Evolutionary conservation across 1,140 invertebrate genomes (phyloP).

Genomic region (Pissodes strobi): DNA sequence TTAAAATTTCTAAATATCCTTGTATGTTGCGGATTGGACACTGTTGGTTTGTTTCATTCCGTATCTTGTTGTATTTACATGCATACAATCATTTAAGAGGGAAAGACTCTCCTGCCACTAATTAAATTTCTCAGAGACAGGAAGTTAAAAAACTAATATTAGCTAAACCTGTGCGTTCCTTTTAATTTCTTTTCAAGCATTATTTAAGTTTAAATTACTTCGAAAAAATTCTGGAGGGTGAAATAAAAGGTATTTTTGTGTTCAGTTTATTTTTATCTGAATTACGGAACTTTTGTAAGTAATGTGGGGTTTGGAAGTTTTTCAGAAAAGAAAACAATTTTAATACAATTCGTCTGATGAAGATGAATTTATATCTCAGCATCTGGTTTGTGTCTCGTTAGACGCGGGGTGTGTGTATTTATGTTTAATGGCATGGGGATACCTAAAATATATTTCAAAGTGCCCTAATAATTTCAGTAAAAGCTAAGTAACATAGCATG

Average conservation of each 20-base stretch:
- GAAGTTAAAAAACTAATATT: constrained; percentile 35
- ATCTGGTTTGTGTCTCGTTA: constrained; percentile 30
- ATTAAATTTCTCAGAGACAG: constrained; percentile 28
- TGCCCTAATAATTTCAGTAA: too few species aligned
- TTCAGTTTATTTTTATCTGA: constrained; percentile 32
- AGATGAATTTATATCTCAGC: constrained; percentile 28
- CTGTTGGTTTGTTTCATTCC: too few species aligned
- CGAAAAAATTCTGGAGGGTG: constrained; percentile 31
- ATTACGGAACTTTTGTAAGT: constrained; percentile 30
- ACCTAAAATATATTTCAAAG: neutral
- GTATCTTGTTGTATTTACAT: too few species aligned
- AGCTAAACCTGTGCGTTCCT: constrained; percentile 30
- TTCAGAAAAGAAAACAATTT: constrained; percentile 30
- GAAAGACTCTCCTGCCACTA: constrained; percentile 1
- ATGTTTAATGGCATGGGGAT: constrained; percentile 17
- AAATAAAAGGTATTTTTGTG: constrained; percentile 30
- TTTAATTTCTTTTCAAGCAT: constrained; percentile 27
- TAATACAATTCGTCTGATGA: constrained; percentile 24
- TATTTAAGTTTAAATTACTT: constrained; percentile 36
- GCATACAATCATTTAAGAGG: too few species aligned
- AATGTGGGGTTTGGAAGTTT: constrained; percentile 14
- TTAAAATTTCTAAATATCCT: too few species aligned
- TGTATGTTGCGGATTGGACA: too few species aligned
- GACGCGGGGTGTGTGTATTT: constrained; percentile 16
- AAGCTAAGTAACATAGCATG: too few species aligned